phyloP scores from a whole-genome alignment of 2,888 invertebrate species.

The Folsomia candida region DNA sequence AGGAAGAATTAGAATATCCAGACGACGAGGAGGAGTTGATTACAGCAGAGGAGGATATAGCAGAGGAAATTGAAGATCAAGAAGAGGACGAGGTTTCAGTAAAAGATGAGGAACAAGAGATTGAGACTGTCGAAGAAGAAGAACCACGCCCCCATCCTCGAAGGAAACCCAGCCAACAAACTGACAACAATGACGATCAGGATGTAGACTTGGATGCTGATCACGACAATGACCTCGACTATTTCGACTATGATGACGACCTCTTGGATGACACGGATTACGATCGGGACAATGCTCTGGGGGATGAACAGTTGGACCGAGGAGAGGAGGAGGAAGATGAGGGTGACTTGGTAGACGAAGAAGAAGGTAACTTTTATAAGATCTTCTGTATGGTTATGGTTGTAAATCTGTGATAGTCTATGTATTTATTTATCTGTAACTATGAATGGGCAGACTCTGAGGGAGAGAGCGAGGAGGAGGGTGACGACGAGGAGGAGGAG shows the following conservation, averaged over 20 bases:
- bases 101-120: too few species aligned
- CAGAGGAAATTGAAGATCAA: not conserved
- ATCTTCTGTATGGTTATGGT: too few species aligned
- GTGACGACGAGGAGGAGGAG: slow-evolving; percentile 7
- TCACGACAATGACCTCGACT: too few species aligned
- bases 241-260: not conserved
- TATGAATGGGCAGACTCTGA: not conserved
- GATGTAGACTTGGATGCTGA: too few species aligned
- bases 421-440: too few species aligned
- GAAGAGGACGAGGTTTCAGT: not conserved
- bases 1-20: not conserved
- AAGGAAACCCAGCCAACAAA: too few species aligned
- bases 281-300: not conserved
- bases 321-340: not conserved
- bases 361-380: too few species aligned
- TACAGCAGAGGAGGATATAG: not conserved
- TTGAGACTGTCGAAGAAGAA: too few species aligned
- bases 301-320: not conserved
- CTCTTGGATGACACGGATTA: not conserved
- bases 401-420: too few species aligned
- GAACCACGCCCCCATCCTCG: too few species aligned
- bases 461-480: not conserved
- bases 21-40: not conserved
- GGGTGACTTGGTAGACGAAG: not conserved
- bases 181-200: too few species aligned